Percentiles rank a stretch among this genome's conserved stretches.
Conservation (phyloP, 2,888 invertebrate species). For the Prosapia bicincta region DNA sequence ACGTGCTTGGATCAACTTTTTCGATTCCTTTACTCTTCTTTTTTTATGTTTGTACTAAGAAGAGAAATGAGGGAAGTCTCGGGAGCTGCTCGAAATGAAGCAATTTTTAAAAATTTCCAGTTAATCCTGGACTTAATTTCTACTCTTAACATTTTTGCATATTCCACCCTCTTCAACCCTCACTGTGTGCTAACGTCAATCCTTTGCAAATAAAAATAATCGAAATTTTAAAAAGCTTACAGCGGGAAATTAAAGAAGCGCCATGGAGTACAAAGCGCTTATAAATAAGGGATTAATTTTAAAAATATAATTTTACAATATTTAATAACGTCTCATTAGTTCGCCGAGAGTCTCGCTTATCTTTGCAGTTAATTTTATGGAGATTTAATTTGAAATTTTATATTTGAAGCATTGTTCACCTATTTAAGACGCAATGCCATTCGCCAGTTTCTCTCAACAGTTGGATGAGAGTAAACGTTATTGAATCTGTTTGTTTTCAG, state of each 20-base stretch:
- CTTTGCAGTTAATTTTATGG: no score
- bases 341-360: no score
- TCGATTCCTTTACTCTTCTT: slow-evolving; percentile 33
- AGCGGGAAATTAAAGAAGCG: not conserved
- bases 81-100: slow-evolving; percentile 32
- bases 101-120: slow-evolving; percentile 39
- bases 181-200: not conserved
- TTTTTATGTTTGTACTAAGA: slow-evolving; percentile 34
- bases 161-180: slow-evolving; percentile 10
- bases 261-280: not conserved
- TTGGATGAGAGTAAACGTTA: no score
- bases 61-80: slow-evolving; percentile 22
- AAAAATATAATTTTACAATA: not conserved
- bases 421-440: no score
- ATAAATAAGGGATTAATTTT: not conserved
- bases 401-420: no score
- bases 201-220: not conserved
- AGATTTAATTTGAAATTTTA: no score
- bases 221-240: not conserved
- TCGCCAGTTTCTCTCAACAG: no score
- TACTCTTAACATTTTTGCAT: slow-evolving; percentile 38
- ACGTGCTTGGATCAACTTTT: slow-evolving; percentile 40
- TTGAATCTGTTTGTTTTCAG: no score
- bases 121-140: slow-evolving; percentile 41
- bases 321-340: no score